Conservation (phyloP, 2,113 vertebrate genomes). For the Syrrhaptes paradoxus region DNA sequence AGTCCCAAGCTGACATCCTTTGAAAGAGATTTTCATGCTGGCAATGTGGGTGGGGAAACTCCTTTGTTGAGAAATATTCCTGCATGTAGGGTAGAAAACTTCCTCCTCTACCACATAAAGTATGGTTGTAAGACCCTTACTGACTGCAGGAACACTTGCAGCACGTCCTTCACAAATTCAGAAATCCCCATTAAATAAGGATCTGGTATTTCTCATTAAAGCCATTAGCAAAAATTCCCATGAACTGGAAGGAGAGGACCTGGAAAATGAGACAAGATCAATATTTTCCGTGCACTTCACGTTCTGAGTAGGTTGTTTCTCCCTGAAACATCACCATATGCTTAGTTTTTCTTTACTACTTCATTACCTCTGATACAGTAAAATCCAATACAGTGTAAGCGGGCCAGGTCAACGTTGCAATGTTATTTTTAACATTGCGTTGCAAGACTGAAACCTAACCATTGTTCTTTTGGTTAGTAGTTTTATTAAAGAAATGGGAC, state of each 20-base stretch:
- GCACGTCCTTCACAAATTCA: not conserved
- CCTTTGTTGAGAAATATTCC: conserved; percentile 1
- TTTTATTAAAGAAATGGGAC: not conserved
- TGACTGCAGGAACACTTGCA: not conserved
- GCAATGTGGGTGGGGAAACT: not conserved
- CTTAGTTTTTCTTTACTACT: not conserved
- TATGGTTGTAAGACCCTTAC: not conserved
- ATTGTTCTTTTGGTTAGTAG: not conserved
- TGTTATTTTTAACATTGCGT: not conserved
- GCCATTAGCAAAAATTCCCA: not conserved
- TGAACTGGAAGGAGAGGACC: not conserved
- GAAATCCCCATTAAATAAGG: conserved; percentile 29
- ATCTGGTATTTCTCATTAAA: not conserved
- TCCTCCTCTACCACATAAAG: not conserved
- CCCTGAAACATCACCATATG: not conserved
- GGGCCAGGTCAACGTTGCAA: not conserved
- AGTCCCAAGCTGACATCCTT: not conserved
- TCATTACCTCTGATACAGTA: not conserved
- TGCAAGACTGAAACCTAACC: not conserved
- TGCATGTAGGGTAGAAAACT: not conserved
- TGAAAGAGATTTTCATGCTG: not conserved
- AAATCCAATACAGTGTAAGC: not conserved
- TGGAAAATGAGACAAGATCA: not conserved
- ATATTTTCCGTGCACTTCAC: not conserved
- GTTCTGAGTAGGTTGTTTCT: not conserved